Base-by-base conservation (phyloP, 2,888 invertebrate genomes). In the Machimus atricapillus region DNA sequence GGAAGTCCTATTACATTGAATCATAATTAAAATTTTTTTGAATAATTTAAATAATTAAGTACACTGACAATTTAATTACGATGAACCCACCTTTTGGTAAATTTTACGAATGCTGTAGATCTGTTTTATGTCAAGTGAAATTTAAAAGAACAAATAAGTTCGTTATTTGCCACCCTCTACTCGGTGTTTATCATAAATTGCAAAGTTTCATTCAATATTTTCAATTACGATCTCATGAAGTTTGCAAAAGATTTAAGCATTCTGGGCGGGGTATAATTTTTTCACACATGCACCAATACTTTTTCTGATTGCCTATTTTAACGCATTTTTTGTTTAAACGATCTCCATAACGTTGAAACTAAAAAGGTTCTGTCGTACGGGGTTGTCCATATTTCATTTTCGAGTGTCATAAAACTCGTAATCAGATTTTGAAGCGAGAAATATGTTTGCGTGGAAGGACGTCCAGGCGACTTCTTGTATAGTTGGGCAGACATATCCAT, bases 401-500 rank as follows among this genome's bases (percentile, higher is more conserved):
- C 43, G 73, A 85, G 46, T 85, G 85, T 73, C 85, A 92, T 81
- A 92, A 92, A 92, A 92, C 90, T 91, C 92, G 92, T 92, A 92
- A 92, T 92, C 92, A 92, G 92, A 91, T 92, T 91, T 91, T 91
- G 90, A 91, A 91, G 90, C 90, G 89, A 83, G 73, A 89, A 90
- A 90, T 90, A 90, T 90, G 90, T 90, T 89, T 89, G 89, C 89
- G 89, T 88, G 89, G 76, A 85, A 46, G 81, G 34, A 58, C 56
- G 81, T 81, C 81, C 81, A 56, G 43, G 56, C 52, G 56, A n/a
- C 34, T 81, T 31, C 52, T 56, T 56, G 81, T 56, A 81, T 56
- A 34, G 81, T 43, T 56, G 56, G 81, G 81, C 81, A 87, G 88
- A 88, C 87, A 88, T 85, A 88, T 88, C 85, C 73, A 88, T 88